These are phyloP conservation scores for Aphodius granarius DNA, from an alignment of 2,888 invertebrate species.

Conservation along the genomic window DNA sequence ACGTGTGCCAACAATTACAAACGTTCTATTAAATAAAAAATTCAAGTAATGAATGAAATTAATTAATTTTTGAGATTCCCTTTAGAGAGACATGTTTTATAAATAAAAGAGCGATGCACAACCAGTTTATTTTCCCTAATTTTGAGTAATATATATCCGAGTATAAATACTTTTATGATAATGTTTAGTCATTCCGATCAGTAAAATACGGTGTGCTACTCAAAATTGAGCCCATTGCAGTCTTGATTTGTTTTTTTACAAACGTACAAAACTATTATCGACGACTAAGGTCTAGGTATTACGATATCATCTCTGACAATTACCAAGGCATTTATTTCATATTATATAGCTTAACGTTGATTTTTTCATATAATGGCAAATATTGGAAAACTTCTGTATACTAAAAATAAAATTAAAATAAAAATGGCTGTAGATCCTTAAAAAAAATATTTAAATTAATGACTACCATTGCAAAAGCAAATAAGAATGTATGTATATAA, in stretches of 20 bases:
- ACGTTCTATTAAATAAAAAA: not conserved
- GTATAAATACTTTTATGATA: not conserved
- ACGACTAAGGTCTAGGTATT: constrained; percentile 23
- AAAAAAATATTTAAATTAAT: not conserved
- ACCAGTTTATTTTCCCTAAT: not conserved
- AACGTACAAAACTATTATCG: constrained; percentile 28
- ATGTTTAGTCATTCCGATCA: not conserved
- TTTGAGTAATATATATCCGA: not conserved
- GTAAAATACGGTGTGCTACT: constrained; percentile 7
- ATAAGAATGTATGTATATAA: not conserved
- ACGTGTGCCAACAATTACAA: not conserved
- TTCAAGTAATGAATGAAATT: not conserved
- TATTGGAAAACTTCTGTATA: constrained; percentile 19
- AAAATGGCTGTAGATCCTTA: not conserved
- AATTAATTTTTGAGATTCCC: not conserved
- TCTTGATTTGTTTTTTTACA: constrained; percentile 24
- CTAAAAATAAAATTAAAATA: not conserved
- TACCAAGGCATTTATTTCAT: constrained; percentile 1
- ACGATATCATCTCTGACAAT: constrained; percentile 1
- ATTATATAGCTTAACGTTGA: not conserved
- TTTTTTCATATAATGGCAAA: constrained; percentile 13
- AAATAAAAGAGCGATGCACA: not conserved
- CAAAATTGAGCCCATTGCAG: constrained; percentile 28
- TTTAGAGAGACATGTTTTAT: not conserved
- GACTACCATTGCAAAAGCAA: not conserved